These are phyloP conservation scores for Clarias macrocephalus DNA, from an alignment of 2,113 vertebrate genomes.

Conservation along the genomic window DNA sequence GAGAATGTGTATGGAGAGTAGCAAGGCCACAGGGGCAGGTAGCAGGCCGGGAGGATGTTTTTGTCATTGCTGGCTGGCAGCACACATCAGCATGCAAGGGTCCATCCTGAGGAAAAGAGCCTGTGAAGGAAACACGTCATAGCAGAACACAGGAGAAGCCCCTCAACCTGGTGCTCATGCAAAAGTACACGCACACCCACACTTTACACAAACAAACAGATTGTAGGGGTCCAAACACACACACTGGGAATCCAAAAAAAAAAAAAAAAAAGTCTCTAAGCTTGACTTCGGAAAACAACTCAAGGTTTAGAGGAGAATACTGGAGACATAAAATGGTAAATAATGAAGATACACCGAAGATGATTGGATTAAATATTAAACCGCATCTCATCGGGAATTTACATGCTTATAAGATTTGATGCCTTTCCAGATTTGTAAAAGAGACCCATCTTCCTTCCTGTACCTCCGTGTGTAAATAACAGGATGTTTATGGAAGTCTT, in stretches of 20 bases:
- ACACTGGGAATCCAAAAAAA: not conserved
- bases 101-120: constrained; percentile 76
- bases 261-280: not conserved
- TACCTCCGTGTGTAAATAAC: constrained; percentile 56
- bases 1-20: constrained; percentile 59
- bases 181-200: constrained; percentile 21
- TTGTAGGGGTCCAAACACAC: constrained; percentile 7
- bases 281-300: not conserved
- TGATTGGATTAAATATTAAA: not conserved
- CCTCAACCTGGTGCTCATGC: constrained; percentile 26
- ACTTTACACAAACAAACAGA: not conserved
- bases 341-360: not conserved
- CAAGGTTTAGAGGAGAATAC: not conserved
- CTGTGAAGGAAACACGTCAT: constrained; percentile 67
- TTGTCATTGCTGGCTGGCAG: constrained; percentile 65
- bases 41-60: constrained; percentile 74
- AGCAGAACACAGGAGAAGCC: constrained; percentile 20
- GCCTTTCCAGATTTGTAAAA: not conserved
- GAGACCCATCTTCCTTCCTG: not conserved
- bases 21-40: constrained; percentile 63
- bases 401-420: not conserved
- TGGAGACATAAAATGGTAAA: not conserved
- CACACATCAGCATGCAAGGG: constrained; percentile 55
- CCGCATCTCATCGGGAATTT: not conserved
- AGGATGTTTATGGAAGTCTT: constrained; percentile 73